Percentiles rank a stretch among this genome's conserved stretches.
Evolutionary conservation across 2,888 invertebrate genomes (phyloP).

Genomic region (Rhopalosiphum nymphaeae): DNA sequence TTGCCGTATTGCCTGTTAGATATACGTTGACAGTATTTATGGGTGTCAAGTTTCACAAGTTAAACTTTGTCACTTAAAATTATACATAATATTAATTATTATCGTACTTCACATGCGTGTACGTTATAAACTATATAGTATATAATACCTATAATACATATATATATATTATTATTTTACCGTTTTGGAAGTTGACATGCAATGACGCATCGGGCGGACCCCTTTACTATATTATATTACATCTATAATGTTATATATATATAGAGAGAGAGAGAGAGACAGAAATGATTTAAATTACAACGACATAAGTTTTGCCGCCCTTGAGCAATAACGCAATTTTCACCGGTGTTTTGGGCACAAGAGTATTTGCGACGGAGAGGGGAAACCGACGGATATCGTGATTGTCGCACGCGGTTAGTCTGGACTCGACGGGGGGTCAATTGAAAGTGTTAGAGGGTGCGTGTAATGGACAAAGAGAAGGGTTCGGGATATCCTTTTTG

Average conservation of each 20-base stretch:
- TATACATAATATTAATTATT: not conserved
- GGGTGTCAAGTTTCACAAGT: not conserved
- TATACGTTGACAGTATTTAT: not conserved
- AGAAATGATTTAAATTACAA: slow-evolving; percentile 42
- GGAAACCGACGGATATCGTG: slow-evolving; percentile 42
- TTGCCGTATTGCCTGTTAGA: not conserved
- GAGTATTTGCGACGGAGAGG: not conserved
- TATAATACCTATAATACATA: not conserved
- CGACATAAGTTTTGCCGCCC: slow-evolving; percentile 46
- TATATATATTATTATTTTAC: not conserved
- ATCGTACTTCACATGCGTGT: not conserved
- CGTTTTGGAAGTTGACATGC: slow-evolving; percentile 26
- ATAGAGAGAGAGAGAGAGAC: not conserved
- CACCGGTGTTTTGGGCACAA: slow-evolving; percentile 1
- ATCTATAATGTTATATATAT: not conserved
- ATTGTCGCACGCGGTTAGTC: slow-evolving; percentile 42
- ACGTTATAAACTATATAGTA: not conserved
- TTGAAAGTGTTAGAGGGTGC: slow-evolving; percentile 48
- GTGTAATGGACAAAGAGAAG: slow-evolving; percentile 34
- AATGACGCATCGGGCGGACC: slow-evolving; percentile 1
- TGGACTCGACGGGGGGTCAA: slow-evolving; percentile 52
- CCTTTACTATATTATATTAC: not conserved
- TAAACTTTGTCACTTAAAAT: not conserved
- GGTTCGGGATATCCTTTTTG: slow-evolving; percentile 51
- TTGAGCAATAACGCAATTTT: slow-evolving; percentile 24